phyloP scores from a whole-genome alignment of 2,113 vertebrate genomes.

The Forbesichthys papilliferus region DNA sequence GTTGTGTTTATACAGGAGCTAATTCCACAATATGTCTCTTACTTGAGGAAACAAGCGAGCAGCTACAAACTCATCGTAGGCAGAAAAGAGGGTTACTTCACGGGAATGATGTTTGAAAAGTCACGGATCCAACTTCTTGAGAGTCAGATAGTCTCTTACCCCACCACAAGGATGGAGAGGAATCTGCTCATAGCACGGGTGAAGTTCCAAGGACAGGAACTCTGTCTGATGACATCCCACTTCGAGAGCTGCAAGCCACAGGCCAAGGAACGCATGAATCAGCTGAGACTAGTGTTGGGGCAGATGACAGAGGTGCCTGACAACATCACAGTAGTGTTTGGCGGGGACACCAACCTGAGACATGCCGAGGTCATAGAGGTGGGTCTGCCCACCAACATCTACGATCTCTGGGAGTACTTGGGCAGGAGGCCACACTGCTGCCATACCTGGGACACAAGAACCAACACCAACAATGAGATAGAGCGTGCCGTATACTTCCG shows the following conservation, averaged over 20 bases:
- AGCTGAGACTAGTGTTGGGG: conserved; percentile 79
- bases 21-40: conserved; percentile 78
- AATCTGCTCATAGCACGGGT: conserved; percentile 88
- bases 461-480: conserved; percentile 82
- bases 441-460: conserved; percentile 93
- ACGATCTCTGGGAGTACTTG: conserved; percentile 89
- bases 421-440: conserved; percentile 86
- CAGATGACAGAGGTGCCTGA: conserved; percentile 78
- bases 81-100: conserved; percentile 84
- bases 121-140: conserved; percentile 83
- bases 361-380: conserved; percentile 86
- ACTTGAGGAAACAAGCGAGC: conserved; percentile 84
- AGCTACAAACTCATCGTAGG: conserved; percentile 88
- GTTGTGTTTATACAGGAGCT: conserved; percentile 95
- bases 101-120: conserved; percentile 90
- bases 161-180: conserved; percentile 90
- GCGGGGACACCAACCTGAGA: conserved; percentile 94
- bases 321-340: conserved; percentile 86
- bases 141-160: conserved; percentile 83
- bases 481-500: conserved; percentile 69
- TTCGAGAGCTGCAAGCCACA: conserved; percentile 91
- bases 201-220: conserved; percentile 78
- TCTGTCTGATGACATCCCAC: conserved; percentile 95
- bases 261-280: conserved; percentile 81
- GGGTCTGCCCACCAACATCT: conserved; percentile 79